phyloP scores from a whole-genome alignment of 1,140 invertebrate genomes.

The Himalopsyche phryganea region DNA sequence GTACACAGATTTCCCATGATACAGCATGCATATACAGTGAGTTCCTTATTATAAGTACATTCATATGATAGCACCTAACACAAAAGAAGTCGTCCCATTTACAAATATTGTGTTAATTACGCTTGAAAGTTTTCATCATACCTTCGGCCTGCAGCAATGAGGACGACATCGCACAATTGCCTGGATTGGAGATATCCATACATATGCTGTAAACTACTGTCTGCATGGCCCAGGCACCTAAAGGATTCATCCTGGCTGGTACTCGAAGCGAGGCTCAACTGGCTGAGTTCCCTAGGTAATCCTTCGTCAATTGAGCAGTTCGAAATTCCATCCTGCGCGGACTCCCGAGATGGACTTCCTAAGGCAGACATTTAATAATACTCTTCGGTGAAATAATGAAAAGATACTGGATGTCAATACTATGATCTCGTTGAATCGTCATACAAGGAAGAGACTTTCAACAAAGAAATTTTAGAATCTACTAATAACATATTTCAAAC shows the following conservation, averaged over 20 bases:
- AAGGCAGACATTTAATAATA: conserved; percentile 40
- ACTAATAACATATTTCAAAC: conserved; percentile 1
- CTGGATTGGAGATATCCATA: conserved; percentile 74
- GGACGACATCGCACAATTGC: conserved; percentile 74
- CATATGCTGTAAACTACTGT: conserved; percentile 75
- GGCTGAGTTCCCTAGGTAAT: conserved; percentile 54
- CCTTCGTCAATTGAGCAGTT: conserved; percentile 50
- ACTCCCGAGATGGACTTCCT: conserved; percentile 43
- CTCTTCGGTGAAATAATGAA: no score
- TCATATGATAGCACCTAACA: no score
- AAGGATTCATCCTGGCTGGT: conserved; percentile 70
- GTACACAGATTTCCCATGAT: no score
- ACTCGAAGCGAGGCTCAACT: conserved; percentile 53
- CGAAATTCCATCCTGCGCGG: conserved; percentile 45
- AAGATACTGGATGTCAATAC: background rate
- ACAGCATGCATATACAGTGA: no score
- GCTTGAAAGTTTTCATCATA: conserved; percentile 40
- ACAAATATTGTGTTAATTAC: no score
- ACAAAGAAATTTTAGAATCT: background rate
- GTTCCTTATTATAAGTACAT: no score
- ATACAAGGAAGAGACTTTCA: background rate
- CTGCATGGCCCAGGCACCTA: conserved; percentile 74
- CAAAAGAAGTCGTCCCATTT: no score
- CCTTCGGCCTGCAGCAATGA: conserved; percentile 70
- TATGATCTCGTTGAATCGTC: background rate